These are phyloP conservation scores for Chironomus tepperi DNA, from an alignment of 1,140 invertebrate genomes.

Conservation along the genomic window DNA sequence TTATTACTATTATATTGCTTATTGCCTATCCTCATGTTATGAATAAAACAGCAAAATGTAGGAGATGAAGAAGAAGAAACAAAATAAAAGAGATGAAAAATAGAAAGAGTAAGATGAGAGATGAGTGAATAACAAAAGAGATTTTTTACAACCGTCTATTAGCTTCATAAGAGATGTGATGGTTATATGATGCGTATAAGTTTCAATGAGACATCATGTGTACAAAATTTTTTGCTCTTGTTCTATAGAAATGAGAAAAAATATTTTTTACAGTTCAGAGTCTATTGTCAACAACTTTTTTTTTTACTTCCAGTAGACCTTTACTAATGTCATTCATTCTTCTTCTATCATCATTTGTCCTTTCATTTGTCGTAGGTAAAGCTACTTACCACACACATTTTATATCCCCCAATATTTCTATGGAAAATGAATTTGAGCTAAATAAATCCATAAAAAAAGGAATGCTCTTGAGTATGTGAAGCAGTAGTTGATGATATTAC, in stretches of 20 bases:
- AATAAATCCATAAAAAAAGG: background rate
- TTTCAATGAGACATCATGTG: background rate
- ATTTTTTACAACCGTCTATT: conserved; percentile 21
- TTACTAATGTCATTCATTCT: background rate
- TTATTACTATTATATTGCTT: background rate
- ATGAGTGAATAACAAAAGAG: conserved; percentile 11
- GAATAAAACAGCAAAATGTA: background rate
- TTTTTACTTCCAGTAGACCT: background rate
- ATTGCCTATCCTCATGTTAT: background rate
- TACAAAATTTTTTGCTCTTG: background rate
- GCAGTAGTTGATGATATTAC: background rate
- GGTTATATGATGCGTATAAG: conserved; percentile 23
- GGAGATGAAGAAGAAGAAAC: background rate
- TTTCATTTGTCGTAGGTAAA: background rate
- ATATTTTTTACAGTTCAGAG: conserved; percentile 3
- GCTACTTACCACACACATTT: conserved; percentile 4
- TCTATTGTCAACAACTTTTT: conserved; percentile 4
- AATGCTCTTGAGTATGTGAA: background rate
- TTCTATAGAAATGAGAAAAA: background rate
- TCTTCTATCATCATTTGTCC: background rate
- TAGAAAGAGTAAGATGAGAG: background rate
- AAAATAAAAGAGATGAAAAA: background rate
- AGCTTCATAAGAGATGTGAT: conserved; percentile 22
- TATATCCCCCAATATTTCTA: background rate
- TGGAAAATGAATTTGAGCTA: background rate